phyloP scores from a whole-genome alignment of 1,140 invertebrate species.

The Euura saliciscinereae region DNA sequence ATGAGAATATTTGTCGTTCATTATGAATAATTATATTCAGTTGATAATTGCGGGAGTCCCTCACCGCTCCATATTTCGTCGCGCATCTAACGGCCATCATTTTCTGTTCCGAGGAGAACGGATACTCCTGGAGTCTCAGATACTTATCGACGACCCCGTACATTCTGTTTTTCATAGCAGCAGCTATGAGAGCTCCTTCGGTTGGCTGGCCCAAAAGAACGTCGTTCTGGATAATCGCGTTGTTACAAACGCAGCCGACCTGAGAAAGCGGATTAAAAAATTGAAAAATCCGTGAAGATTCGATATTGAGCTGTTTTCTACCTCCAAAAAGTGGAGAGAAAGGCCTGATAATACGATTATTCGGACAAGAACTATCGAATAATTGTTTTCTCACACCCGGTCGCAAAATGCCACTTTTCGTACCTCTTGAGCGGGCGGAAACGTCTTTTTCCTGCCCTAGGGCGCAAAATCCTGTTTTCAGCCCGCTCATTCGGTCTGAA shows the following conservation, averaged over 20 bases:
- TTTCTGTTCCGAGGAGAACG: conserved; percentile 96
- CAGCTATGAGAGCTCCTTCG: conserved; percentile 93
- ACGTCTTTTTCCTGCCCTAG: too few species aligned
- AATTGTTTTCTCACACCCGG: too few species aligned
- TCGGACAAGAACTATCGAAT: too few species aligned
- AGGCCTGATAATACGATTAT: too few species aligned
- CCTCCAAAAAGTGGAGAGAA: too few species aligned
- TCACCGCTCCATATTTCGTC: conserved; percentile 75
- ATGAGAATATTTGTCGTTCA: neutral
- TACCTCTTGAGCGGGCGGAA: too few species aligned
- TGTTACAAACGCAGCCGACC: conserved; percentile 94
- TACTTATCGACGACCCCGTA: conserved; percentile 83
- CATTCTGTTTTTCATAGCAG: conserved; percentile 91
- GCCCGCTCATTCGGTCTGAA: too few species aligned
- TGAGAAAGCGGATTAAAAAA: conserved; percentile 44
- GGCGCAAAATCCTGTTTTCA: too few species aligned
- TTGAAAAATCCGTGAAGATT: conserved; percentile 4
- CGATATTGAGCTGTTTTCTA: too few species aligned
- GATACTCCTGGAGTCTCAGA: conserved; percentile 90
- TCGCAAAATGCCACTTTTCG: too few species aligned
- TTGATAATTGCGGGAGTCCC: too few species aligned
- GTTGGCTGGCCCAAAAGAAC: conserved; percentile 94
- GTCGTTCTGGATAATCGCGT: conserved; percentile 89
- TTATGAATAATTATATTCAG: conserved; percentile 11
- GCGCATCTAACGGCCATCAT: conserved; percentile 98